Conservation (phyloP, 1,140 invertebrate genomes). For the Diabrotica virgifera region DNA sequence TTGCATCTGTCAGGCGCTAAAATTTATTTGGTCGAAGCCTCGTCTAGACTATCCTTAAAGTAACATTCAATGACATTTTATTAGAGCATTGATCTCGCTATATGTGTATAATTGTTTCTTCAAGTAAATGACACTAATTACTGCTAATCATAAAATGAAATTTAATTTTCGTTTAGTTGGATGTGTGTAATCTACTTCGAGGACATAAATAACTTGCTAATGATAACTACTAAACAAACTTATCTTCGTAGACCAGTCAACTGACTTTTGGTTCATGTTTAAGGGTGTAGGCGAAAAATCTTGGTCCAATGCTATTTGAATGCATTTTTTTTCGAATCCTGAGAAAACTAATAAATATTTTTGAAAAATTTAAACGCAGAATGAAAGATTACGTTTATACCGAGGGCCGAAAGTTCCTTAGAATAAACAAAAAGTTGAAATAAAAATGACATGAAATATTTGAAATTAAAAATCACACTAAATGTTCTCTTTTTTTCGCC, state of each 20-base stretch:
- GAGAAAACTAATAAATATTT: no score
- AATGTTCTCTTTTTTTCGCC: no score
- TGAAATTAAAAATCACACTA: no score
- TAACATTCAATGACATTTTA: background rate
- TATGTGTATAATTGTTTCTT: conserved; percentile 3
- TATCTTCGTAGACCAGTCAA: background rate
- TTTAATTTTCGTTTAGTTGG: conserved; percentile 1
- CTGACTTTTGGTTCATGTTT: background rate
- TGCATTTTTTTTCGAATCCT: no score
- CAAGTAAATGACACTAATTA: conserved; percentile 1
- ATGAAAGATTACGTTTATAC: no score
- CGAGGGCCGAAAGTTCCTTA: no score
- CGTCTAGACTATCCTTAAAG: conserved; percentile 1
- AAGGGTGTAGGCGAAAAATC: no score
- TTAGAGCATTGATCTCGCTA: conserved; percentile 1
- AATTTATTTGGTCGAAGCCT: background rate
- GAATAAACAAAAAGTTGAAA: no score
- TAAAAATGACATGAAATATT: no score
- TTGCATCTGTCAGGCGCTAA: background rate
- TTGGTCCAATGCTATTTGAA: no score
- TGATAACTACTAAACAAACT: background rate
- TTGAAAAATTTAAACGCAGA: no score
- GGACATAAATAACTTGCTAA: background rate
- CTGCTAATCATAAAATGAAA: background rate
- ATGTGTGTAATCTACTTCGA: background rate